Evolutionary conservation across 2,797 vertebrate species (phyloP).

Genomic region (Spinibarbus caldwelli): DNA sequence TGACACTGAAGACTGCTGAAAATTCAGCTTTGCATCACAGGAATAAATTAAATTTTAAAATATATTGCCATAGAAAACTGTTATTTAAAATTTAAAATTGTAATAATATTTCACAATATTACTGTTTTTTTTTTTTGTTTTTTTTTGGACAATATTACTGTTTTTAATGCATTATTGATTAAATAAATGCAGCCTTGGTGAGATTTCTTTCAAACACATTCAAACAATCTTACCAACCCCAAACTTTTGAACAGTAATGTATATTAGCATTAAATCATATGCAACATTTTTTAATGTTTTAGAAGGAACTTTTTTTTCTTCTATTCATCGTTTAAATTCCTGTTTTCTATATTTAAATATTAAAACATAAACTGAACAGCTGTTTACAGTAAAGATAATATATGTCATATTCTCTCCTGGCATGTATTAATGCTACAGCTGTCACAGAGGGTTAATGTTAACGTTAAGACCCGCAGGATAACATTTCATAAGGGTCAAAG

Average conservation of each 20-base stretch:
- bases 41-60: neutral
- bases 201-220: too few species aligned
- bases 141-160: neutral
- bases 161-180: neutral
- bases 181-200: too few species aligned
- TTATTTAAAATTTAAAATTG: neutral
- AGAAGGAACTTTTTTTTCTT: too few species aligned
- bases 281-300: too few species aligned
- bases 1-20: too few species aligned
- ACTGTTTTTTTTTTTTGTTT: too few species aligned
- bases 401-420: neutral
- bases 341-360: neutral
- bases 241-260: too few species aligned
- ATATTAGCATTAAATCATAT: too few species aligned
- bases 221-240: too few species aligned
- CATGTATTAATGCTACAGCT: conserved; percentile 6
- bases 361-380: neutral
- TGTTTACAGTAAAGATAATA: neutral
- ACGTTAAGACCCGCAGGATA: neutral
- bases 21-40: too few species aligned
- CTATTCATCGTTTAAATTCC: neutral
- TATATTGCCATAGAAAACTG: neutral
- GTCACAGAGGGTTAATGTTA: conserved; percentile 5
- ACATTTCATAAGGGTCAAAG: conserved; percentile 1
- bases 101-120: neutral